Base-by-base conservation (phyloP, 2,888 invertebrate genomes). In the Pristionchus exspectatus region DNA sequence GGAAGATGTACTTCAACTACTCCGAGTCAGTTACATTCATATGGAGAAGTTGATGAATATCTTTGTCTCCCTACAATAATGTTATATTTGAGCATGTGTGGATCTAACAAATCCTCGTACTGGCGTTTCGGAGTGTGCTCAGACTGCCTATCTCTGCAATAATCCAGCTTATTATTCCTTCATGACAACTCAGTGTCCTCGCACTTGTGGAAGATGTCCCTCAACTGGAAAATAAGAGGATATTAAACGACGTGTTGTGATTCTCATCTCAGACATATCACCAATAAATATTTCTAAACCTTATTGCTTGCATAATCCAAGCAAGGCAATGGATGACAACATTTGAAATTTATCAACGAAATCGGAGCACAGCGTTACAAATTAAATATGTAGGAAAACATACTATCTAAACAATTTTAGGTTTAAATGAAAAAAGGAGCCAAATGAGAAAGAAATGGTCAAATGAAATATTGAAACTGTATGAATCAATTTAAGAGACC, bases 1-100 rank as follows among this genome's bases (percentile, higher is more conserved):
- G 87, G 87, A n/a, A 87, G 87, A 87, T 87, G 87, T 50, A n/a
- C 50, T 10, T n/a, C 30, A 2, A n/a, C 50, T 44, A 63, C 84
- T 16, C 27, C 30, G 0, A 54, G 84, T 84, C 12, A 84, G 84
- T 84, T 4, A 2, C 21, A 63, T 24, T 63, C 63, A 18, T 63
- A 24, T 63, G 38, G 5, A 38, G 38, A 38, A 38, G 38, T 27
- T 12, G 12, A 24, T 5, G 18, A 66, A n/a, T 66, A n/a, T 5
- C 24, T 24, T 14, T 5, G 10, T 24, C 24, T 27, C 0, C 2
- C 72, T 77, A 10, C 77, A 44, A 77, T 44, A 9, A n/a, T 59
- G 7, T 2, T 44, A 24, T 24, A 4, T 56, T 84, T 14, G 30
- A 84, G 84, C 56, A 0, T 56, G 84, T 27, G 59, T 21, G 30